Base-by-base conservation (phyloP, 2,888 invertebrate species). In the Cephus sareptanus region DNA sequence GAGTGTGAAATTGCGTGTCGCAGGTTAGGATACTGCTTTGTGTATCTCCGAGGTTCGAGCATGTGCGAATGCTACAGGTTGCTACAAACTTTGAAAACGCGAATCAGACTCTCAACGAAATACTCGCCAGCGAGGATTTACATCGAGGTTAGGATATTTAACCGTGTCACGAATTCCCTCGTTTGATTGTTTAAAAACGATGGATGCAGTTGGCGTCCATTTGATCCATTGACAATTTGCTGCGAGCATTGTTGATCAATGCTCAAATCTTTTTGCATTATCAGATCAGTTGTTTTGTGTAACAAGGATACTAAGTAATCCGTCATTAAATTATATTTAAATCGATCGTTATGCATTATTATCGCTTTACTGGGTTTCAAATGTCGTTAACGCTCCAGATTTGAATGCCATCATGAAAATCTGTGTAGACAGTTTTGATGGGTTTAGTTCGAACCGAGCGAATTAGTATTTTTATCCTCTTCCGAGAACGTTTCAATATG, bases 1-100 rank as follows among this genome's bases (percentile, higher is more conserved):
- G 75, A 82, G 88, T 80, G 56, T 56, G 56, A 56, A 56, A 9
- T 56, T 56, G 9, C 23, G 56, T 23, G 56, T 23, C 56, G 9
- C 23, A 56, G 23, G 56, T 56, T 56, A 56, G 56, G 9, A 56
- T 56, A 23, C 23, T 56, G 56, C 23, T 56, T 56, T 23, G 56
- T 56, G 56, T 56, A 56, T 56, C 56, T 15, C 2, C 9, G 56
- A 23, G 9, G 56, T 56, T 56, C 56, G 23, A 56, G 23, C 56
- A 56, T 56, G 56, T 56, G 56, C 56, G 56, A 56, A 56, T 56
- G 56, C 56, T 56, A 56, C 56, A 56, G 56, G 56, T 56, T 56
- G 56, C 56, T 56, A 56, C 56, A 56, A 56, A 56, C 56, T 56
- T 56, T 56, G 23, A 56, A 56, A 56, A 23, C 23, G 56, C 23